Base-by-base conservation (phyloP, 1,140 invertebrate genomes). In the Drosophila rufa region DNA sequence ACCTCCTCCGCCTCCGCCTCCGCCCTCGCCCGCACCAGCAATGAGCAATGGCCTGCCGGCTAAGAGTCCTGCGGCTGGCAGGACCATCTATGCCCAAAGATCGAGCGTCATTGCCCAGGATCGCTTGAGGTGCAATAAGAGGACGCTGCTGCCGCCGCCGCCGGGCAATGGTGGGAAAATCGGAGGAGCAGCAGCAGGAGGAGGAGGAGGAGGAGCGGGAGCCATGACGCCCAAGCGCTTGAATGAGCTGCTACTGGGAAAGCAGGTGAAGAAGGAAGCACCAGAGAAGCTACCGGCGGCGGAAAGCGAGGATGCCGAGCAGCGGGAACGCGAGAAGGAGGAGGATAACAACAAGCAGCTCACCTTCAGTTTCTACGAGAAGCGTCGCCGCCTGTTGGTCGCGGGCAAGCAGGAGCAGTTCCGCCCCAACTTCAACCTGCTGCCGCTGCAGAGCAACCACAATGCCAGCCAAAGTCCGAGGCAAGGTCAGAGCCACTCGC, bases 301-400 rank as follows among this genome's bases (percentile, higher is more conserved):
- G n/a, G 79, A 76, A 3, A 25, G 61, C 51, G 79, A 71, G 17
- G 85, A 79, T 8, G 47, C 45, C n/a, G 57, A 40, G 50, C 80
- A 85, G 30, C 71, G 61, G 30, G 58, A 79, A 4, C 53, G 62
- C 40, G 61, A 79, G 4, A 50, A 65, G 60, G 45, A 55, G 57
- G 78, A 78, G 33, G 51, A 70, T 7, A 74, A 58, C 4, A 81
- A 80, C 42, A 80, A 60, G 30, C 27, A 33, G 45, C 50, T 78
- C 59, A 69, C 78, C 53, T 68, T 33, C 15, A 91, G 81, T 43
- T 92, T 92, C 55, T 92, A 92, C 50, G 91, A 92, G 55, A 91
- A 86, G 42, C 79, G 91, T 1, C 83, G 91, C 9, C 84, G 84
- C 8, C 65, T 91, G 45, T 6, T 87, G 36, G 33, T 53, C 3